These are phyloP conservation scores for Amphimedon queenslandica DNA, from an alignment of 37 sponge, comb jelly and placozoan genomes.

Conservation along the genomic window DNA sequence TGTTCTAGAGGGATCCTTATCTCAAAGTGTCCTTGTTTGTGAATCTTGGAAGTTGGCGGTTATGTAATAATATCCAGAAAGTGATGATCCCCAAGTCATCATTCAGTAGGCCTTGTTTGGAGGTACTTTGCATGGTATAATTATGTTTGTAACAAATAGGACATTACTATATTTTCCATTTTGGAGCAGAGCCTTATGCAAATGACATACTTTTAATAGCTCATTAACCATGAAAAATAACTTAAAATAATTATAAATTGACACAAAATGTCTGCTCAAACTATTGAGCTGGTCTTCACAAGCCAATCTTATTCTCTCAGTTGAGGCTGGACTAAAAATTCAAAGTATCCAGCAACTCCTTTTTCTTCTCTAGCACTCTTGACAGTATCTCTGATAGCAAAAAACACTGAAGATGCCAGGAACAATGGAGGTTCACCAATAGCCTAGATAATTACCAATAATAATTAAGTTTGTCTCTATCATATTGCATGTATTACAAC, in stretches of 20 bases:
- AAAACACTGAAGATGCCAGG: conserved; percentile 76
- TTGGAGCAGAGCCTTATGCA: background rate
- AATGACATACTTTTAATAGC: no score
- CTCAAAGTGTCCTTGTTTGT: no score
- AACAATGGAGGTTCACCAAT: conserved; percentile 93
- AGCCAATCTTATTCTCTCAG: conserved; percentile 77
- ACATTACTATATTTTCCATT: background rate
- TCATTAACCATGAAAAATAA: no score
- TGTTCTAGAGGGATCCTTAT: no score
- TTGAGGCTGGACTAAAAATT: conserved; percentile 74
- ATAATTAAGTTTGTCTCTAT: background rate
- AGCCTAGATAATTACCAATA: conserved; percentile 17
- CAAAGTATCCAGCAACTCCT: conserved; percentile 38
- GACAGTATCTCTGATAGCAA: conserved; percentile 83
- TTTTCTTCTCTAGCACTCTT: conserved; percentile 35
- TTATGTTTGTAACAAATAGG: background rate
- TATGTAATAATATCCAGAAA: no score
- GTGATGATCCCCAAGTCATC: no score
- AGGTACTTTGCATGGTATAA: background rate
- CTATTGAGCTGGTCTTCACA: conserved; percentile 75
- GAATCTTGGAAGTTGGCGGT: no score
- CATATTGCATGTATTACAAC: background rate
- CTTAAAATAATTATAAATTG: no score
- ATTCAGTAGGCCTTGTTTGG: no score
- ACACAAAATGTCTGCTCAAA: no score